phyloP scores from a whole-genome alignment of 1,140 invertebrate genomes.

The Diorhabda carinulata region DNA sequence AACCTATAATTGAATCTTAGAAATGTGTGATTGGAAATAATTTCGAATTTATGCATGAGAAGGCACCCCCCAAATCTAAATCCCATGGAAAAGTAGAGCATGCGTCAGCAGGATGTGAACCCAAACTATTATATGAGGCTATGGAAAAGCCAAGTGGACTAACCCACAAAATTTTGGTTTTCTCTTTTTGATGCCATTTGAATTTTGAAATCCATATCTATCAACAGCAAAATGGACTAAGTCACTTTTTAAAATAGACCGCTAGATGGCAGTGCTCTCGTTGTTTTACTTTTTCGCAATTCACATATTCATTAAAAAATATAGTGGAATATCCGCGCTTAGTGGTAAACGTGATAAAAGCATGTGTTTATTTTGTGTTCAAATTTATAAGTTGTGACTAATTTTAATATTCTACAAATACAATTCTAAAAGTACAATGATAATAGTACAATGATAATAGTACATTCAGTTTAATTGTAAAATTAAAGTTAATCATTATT shows the following conservation, averaged over 20 bases:
- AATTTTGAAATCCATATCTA: not conserved
- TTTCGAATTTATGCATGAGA: too few species aligned
- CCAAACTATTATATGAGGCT: too few species aligned
- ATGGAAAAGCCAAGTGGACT: too few species aligned
- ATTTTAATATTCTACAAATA: not conserved
- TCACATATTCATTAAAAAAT: not conserved
- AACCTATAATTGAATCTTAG: too few species aligned
- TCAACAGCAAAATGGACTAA: not conserved
- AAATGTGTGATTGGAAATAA: too few species aligned
- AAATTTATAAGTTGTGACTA: not conserved
- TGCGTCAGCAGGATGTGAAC: too few species aligned
- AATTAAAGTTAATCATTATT: too few species aligned
- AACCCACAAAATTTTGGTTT: too few species aligned
- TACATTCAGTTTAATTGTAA: not conserved
- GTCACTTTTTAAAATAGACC: not conserved
- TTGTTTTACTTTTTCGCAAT: not conserved
- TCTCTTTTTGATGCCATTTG: too few species aligned
- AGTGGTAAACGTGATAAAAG: not conserved
- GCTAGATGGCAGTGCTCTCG: not conserved
- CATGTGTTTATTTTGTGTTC: too few species aligned
- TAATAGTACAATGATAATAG: not conserved
- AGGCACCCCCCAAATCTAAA: too few species aligned
- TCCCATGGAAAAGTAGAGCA: too few species aligned
- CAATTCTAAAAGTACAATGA: not conserved
- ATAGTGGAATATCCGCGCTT: not conserved